These are phyloP conservation scores for Oncorhynchus clarkii DNA, from an alignment of 2,113 vertebrate species.

Conservation along the genomic window DNA sequence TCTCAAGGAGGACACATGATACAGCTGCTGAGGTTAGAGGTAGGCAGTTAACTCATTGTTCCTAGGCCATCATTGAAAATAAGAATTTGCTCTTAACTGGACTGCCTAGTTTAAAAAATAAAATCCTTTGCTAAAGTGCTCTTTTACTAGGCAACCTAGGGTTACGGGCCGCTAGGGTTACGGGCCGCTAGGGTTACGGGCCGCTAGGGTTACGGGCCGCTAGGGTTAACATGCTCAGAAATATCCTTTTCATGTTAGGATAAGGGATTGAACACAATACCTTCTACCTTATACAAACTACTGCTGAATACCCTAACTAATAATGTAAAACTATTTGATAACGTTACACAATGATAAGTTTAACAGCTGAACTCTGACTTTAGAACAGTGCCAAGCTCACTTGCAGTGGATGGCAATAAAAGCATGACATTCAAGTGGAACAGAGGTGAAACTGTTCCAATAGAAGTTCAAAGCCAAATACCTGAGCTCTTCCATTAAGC, in stretches of 20 bases:
- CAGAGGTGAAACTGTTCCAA: conserved; percentile 62
- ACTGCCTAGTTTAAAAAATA: too few relatives aligned
- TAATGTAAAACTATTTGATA: conserved; percentile 42
- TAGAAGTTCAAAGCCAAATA: conserved; percentile 66
- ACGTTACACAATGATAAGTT: conserved; percentile 2
- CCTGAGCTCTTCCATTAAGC: conserved; percentile 57
- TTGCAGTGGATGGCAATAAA: conserved; percentile 51
- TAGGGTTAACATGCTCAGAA: not conserved
- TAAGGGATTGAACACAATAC: not conserved
- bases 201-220: not conserved
- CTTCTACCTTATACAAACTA: too few relatives aligned
- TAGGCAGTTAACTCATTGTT: too few relatives aligned
- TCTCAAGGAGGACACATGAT: too few relatives aligned
- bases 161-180: too few relatives aligned
- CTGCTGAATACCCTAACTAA: conserved; percentile 1
- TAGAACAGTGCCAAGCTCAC: conserved; percentile 4
- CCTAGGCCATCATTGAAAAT: too few relatives aligned
- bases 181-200: too few relatives aligned
- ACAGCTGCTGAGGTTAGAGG: too few relatives aligned
- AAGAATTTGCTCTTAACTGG: too few relatives aligned
- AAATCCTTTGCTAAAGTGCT: not conserved
- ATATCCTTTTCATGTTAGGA: not conserved
- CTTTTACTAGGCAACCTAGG: not conserved
- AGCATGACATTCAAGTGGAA: conserved; percentile 58
- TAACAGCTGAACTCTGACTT: not conserved